These are phyloP conservation scores for Phaethornis superciliosus DNA, from an alignment of 2,113 vertebrate species.

Conservation along the genomic window DNA sequence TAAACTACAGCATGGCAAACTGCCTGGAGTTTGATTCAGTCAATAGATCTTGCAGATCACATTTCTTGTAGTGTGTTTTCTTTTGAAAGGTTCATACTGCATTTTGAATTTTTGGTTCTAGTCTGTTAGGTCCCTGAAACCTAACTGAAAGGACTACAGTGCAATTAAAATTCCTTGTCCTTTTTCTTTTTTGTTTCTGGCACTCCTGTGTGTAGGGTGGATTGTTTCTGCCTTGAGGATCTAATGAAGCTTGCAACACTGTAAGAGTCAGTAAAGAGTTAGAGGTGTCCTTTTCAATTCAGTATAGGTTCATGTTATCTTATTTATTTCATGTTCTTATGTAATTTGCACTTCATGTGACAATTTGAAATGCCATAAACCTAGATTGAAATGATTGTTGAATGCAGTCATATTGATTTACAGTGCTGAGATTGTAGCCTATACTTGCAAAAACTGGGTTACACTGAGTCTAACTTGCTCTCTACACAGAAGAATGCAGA, in stretches of 20 bases:
- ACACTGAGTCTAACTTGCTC: neutral
- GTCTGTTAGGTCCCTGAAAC: slow-evolving; percentile 7
- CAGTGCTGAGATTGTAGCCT: neutral
- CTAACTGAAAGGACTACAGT: neutral
- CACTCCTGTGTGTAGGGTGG: neutral
- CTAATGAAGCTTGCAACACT: neutral
- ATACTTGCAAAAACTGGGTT: neutral
- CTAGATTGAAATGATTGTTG: neutral
- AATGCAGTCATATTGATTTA: rapidly evolving
- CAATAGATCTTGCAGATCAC: neutral
- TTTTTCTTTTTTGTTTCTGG: slow-evolving; percentile 25
- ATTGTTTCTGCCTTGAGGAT: slow-evolving; percentile 19
- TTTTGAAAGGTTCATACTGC: neutral
- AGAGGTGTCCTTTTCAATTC: neutral
- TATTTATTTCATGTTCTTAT: neutral
- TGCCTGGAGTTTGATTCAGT: neutral
- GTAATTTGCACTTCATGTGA: neutral
- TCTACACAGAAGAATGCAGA: neutral
- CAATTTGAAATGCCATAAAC: neutral
- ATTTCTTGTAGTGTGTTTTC: neutral
- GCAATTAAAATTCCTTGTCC: slow-evolving; percentile 64
- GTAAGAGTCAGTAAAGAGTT: neutral
- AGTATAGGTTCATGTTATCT: neutral
- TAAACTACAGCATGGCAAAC: neutral
- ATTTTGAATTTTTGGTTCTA: neutral